A percentile compares a stretch with the other conserved stretches of the same genome.
Evolutionary conservation across 2,888 invertebrate species (phyloP).

Genomic region (Metalampra italica): DNA sequence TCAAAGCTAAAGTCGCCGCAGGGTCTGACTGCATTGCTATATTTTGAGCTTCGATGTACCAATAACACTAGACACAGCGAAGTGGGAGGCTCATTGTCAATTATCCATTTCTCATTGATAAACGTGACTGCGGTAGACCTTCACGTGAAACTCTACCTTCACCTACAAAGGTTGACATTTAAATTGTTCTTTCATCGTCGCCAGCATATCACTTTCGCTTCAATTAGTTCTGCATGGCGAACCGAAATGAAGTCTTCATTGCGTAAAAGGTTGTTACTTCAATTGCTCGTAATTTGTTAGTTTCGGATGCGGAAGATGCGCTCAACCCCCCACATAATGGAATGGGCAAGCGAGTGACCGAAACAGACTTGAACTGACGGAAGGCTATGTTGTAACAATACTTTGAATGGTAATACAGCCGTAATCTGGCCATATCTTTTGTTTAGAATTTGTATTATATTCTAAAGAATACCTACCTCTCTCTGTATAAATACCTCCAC

Average conservation of each 20-base stretch:
- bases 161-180: background rate
- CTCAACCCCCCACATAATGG: background rate
- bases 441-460: no score
- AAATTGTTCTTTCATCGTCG: background rate
- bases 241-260: constrained; percentile 2
- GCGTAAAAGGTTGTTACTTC: background rate
- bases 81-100: no score
- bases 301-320: background rate
- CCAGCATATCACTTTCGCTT: background rate
- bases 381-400: no score
- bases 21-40: background rate
- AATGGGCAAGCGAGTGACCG: no score
- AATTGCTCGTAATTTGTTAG: background rate
- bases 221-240: constrained; percentile 7
- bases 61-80: no score
- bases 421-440: no score
- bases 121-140: background rate
- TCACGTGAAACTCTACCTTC: background rate
- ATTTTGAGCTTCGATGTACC: no score
- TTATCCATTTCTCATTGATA: background rate
- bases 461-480: no score
- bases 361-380: no score
- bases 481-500: no score
- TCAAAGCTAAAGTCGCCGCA: background rate
- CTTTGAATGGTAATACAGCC: no score